Conservation (phyloP, 2,113 vertebrate species). For the Eleginops maclovinus region DNA sequence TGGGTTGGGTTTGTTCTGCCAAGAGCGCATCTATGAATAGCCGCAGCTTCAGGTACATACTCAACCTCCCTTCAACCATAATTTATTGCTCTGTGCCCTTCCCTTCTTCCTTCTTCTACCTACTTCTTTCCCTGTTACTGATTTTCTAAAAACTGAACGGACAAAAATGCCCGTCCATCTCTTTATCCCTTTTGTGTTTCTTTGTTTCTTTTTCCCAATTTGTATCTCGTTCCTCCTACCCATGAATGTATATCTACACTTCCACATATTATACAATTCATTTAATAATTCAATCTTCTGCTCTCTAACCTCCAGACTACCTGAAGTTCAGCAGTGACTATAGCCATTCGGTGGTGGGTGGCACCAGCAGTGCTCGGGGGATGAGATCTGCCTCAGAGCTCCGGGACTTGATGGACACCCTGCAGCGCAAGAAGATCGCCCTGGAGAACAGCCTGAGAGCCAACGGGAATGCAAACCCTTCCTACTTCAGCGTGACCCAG, state of each 20-base stretch:
- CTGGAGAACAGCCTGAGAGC: slow-evolving; percentile 93
- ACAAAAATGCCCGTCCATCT: not conserved
- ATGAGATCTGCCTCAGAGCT: slow-evolving; percentile 86
- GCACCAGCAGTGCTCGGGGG: slow-evolving; percentile 76
- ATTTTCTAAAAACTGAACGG: not conserved
- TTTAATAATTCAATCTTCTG: not conserved
- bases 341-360: slow-evolving; percentile 80
- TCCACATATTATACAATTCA: not conserved
- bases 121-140: not conserved
- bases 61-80: not conserved
- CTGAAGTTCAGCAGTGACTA: slow-evolving; percentile 89
- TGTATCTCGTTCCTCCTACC: not conserved
- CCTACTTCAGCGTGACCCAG: slow-evolving; percentile 92
- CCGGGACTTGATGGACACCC: slow-evolving; percentile 92
- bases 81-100: not conserved
- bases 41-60: slow-evolving; percentile 59
- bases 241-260: not conserved
- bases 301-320: slow-evolving; percentile 81
- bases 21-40: slow-evolving; percentile 52
- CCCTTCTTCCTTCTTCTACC: not conserved
- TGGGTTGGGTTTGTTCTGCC: slow-evolving; percentile 51
- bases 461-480: slow-evolving; percentile 91
- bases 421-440: slow-evolving; percentile 91
- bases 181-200: not conserved
- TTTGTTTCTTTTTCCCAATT: not conserved